Conservation (phyloP, 2,113 vertebrate species). For the Psilopogon haemacephalus region DNA sequence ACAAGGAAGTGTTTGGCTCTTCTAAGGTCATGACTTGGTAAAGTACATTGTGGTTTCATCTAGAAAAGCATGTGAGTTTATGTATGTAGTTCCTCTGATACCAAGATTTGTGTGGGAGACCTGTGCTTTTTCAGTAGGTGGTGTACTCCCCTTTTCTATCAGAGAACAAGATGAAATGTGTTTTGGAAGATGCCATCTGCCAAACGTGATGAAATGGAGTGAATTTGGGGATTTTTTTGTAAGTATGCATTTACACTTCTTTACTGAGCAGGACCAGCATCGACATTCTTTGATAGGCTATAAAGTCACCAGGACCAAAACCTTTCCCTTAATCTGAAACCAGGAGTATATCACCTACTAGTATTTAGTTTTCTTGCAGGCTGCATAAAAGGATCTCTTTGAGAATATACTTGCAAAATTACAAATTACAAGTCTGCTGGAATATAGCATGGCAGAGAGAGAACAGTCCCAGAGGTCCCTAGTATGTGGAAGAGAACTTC, state of each 20-base stretch:
- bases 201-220: not conserved
- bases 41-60: not conserved
- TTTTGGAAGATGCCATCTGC: slow-evolving; percentile 49
- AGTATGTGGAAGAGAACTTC: no score
- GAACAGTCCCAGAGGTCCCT: no score
- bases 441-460: no score
- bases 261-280: not conserved
- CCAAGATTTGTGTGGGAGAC: slow-evolving; percentile 45
- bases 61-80: not conserved
- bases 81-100: not conserved
- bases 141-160: slow-evolving; percentile 40
- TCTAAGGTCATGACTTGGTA: not conserved
- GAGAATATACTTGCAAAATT: not conserved
- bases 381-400: not conserved
- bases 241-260: not conserved
- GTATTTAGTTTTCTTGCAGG: not conserved
- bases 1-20: not conserved
- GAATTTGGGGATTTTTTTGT: not conserved
- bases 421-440: not conserved
- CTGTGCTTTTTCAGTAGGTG: slow-evolving; percentile 51
- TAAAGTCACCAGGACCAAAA: not conserved
- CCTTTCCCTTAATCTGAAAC: not conserved
- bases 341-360: not conserved
- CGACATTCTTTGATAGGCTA: not conserved
- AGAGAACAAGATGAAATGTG: slow-evolving; percentile 35